phyloP scores from a whole-genome alignment of 1,140 invertebrate genomes.

The Caenorhabditis tropicalis region DNA sequence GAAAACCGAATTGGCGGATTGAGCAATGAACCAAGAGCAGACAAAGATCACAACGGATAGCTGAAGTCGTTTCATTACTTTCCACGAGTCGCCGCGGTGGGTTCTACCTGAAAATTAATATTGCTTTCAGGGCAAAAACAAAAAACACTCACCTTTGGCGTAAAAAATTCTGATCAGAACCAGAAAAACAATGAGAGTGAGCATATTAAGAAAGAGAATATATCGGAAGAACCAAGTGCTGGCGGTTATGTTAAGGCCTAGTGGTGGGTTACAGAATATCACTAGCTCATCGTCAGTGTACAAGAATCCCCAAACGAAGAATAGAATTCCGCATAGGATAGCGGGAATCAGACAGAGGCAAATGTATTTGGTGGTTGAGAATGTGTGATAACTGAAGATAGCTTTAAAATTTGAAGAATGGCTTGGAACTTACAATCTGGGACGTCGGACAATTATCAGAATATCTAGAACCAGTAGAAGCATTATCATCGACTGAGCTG shows the following conservation, averaged over 20 bases:
- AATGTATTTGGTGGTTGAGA: neutral
- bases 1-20: neutral
- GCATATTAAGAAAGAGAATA: neutral
- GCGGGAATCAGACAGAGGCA: neutral
- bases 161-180: slow-evolving; percentile 15
- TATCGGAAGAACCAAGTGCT: slow-evolving; percentile 11
- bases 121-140: neutral
- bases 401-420: too few species aligned
- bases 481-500: neutral
- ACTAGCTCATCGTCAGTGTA: neutral
- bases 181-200: neutral
- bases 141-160: neutral
- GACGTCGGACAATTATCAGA: neutral
- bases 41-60: slow-evolving; percentile 9
- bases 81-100: neutral
- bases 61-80: slow-evolving; percentile 11
- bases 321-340: neutral
- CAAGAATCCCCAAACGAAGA: neutral
- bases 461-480: neutral
- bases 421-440: neutral
- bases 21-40: neutral
- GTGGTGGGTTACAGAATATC: neutral
- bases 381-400: slow-evolving; percentile 1
- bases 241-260: neutral
- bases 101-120: neutral